Evolutionary conservation across 2,888 invertebrate genomes (phyloP).

Genomic region (Chrysolina americana): DNA sequence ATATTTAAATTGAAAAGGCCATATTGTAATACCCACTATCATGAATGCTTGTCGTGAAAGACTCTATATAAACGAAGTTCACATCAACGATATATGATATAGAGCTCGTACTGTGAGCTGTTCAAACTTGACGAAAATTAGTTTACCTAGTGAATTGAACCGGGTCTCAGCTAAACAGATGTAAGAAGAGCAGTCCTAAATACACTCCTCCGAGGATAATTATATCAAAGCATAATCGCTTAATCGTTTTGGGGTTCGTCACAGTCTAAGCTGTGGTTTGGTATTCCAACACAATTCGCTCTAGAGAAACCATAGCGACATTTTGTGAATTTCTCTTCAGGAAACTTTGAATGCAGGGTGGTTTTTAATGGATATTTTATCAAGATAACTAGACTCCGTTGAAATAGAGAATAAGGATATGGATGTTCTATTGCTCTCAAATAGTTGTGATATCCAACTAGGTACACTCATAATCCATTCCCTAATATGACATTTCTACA

Average conservation of each 20-base stretch:
- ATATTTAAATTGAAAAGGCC: too few relatives aligned
- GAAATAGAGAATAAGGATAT: too few relatives aligned
- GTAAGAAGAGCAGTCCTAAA: background rate
- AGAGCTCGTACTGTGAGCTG: background rate
- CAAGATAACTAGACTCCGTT: too few relatives aligned
- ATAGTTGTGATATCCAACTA: too few relatives aligned
- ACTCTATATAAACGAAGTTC: background rate
- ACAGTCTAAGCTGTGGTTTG: background rate
- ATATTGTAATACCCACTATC: too few relatives aligned
- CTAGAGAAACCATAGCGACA: background rate
- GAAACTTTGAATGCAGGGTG: background rate
- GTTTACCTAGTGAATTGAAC: conserved; percentile 2
- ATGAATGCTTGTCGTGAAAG: background rate
- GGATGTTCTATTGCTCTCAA: too few relatives aligned
- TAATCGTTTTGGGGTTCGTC: background rate
- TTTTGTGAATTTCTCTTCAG: background rate
- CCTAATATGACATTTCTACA: too few relatives aligned
- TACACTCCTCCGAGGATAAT: background rate
- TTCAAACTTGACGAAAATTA: background rate
- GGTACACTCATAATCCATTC: too few relatives aligned
- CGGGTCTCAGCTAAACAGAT: too few relatives aligned
- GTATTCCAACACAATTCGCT: background rate
- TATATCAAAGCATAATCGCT: background rate
- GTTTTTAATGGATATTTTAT: too few relatives aligned
- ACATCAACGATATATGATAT: background rate